phyloP scores from a whole-genome alignment of 2,888 invertebrate genomes.

The Danaus chrysippus region DNA sequence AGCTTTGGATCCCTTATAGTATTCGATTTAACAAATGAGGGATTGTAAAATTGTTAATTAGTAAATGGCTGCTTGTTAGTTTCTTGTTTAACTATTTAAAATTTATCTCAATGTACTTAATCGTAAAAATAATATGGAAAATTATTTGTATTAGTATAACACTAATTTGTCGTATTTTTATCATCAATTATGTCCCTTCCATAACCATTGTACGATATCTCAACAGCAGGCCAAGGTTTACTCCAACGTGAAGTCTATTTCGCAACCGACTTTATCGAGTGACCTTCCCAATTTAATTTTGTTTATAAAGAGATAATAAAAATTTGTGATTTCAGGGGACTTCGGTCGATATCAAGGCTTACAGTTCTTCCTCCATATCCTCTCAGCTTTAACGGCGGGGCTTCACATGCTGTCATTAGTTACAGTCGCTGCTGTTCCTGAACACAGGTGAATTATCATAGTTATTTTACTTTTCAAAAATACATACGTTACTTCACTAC shows the following conservation, averaged over 20 bases:
- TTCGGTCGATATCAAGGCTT: conserved; percentile 90
- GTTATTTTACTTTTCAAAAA: not conserved
- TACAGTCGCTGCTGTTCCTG: conserved; percentile 89
- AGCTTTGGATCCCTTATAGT: too few species aligned
- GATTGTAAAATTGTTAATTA: too few species aligned
- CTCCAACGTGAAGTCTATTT: not conserved
- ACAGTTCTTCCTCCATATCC: conserved; percentile 87
- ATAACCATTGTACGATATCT: not conserved
- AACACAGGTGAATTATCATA: conserved; percentile 74
- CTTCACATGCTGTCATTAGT: conserved; percentile 90
- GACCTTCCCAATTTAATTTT: not conserved
- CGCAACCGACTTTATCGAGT: not conserved
- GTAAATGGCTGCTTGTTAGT: too few species aligned
- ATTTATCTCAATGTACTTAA: too few species aligned
- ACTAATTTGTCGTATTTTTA: not conserved
- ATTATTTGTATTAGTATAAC: too few species aligned
- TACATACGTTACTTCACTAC: too few species aligned
- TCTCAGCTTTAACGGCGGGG: conserved; percentile 88
- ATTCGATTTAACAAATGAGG: too few species aligned
- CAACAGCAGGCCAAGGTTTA: not conserved
- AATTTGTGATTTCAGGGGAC: conserved; percentile 80
- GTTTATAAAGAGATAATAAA: not conserved
- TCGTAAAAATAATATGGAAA: too few species aligned
- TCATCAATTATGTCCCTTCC: not conserved
- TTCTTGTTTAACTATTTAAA: too few species aligned